Percentiles rank a stretch among this genome's conserved stretches.
Evolutionary conservation across 2,113 vertebrate species (phyloP).

Genomic region (Bagarius yarrelli): DNA sequence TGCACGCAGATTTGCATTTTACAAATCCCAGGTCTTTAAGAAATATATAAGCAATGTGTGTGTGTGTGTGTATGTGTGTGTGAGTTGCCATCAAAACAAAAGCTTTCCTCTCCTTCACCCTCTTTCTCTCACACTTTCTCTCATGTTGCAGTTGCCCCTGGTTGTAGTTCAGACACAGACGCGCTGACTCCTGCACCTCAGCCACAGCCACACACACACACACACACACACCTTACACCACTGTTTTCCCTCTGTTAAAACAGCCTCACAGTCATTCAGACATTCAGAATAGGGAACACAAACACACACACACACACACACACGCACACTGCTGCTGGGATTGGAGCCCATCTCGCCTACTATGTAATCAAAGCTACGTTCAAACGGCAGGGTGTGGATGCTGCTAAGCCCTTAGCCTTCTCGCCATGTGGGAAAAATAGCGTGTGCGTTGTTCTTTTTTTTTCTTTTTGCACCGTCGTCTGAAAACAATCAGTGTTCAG

Average conservation of each 20-base stretch:
- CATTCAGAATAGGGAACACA: not conserved
- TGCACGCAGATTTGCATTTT: slow-evolving; percentile 26
- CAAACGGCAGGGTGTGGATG: slow-evolving; percentile 46
- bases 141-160: slow-evolving; percentile 67
- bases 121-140: slow-evolving; percentile 42
- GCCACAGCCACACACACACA: slow-evolving; percentile 19
- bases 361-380: slow-evolving; percentile 51
- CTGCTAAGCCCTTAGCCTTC: slow-evolving; percentile 52
- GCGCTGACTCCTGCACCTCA: slow-evolving; percentile 67
- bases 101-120: slow-evolving; percentile 40
- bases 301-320: not conserved
- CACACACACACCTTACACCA: not conserved
- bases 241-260: too few species aligned
- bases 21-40: not conserved
- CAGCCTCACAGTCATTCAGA: too few species aligned
- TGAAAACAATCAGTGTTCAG: not conserved
- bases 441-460: slow-evolving; percentile 33
- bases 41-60: not conserved
- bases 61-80: not conserved
- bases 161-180: slow-evolving; percentile 68
- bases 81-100: slow-evolving; percentile 60
- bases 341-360: slow-evolving; percentile 47
- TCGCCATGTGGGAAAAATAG: slow-evolving; percentile 47
- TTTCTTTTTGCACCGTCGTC: not conserved
- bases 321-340: slow-evolving; percentile 58